Conservation (phyloP, 2,113 vertebrate species). For the Natator depressus region DNA sequence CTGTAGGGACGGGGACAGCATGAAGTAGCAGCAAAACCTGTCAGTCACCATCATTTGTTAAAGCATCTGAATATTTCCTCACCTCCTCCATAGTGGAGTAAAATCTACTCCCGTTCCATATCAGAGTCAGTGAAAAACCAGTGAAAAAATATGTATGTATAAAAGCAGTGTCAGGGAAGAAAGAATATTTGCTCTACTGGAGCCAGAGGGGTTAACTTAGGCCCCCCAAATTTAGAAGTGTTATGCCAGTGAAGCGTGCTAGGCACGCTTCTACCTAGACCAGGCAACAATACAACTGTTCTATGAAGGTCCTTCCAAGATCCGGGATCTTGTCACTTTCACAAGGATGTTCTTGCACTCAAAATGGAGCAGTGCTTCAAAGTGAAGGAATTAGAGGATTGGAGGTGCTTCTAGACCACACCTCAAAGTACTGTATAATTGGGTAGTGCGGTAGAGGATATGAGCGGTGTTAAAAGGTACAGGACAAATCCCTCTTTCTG, state of each 20-base stretch:
- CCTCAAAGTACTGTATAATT: not conserved
- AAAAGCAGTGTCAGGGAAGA: not conserved
- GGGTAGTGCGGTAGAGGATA: not conserved
- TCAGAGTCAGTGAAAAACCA: not conserved
- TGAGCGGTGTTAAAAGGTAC: not conserved
- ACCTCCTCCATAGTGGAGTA: not conserved
- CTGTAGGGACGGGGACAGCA: not conserved
- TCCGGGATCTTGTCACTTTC: not conserved
- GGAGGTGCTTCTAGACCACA: not conserved
- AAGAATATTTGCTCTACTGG: not conserved
- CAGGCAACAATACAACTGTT: not conserved
- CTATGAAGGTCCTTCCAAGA: not conserved
- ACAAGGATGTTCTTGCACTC: not conserved
- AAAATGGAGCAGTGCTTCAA: not conserved
- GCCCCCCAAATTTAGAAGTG: not conserved
- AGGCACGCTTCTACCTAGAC: not conserved
- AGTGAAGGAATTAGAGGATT: not conserved
- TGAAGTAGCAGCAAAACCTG: not conserved
- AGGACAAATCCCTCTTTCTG: not conserved
- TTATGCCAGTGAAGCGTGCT: rapidly evolving
- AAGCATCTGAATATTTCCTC: not conserved
- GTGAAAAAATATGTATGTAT: not conserved
- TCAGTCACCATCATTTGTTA: not conserved
- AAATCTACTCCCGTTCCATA: not conserved
- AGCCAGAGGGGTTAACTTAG: not conserved